Base-by-base conservation (phyloP, 2,888 invertebrate genomes). In the Pyrrhia umbra region DNA sequence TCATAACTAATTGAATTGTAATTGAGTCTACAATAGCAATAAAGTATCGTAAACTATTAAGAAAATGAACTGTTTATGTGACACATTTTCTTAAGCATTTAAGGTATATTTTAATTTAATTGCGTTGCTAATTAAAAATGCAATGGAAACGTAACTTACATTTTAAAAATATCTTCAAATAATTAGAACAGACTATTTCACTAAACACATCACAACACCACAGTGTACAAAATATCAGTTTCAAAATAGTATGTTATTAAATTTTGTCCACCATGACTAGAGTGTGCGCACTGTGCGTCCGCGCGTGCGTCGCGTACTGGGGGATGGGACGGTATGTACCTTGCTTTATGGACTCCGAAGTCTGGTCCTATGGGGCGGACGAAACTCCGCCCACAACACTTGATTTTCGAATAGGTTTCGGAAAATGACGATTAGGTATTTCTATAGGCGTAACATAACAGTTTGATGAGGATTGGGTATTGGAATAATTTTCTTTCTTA, bases 371-470 rank as follows among this genome's bases (percentile, higher is more conserved):
- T 80, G 68, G 85, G 85, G 76, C 58, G 82, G 76, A 16, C 4
- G 46, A 61, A 60, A 85, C 80, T 82, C 88, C 92, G 88, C 92
- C 91, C 83, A 81, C 83, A 77, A 82, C 74, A 69, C 78, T 82
- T 75, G 62, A 50, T 61, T 58, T 62, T 59, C 40, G 6, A 55
- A 62, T 25, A 62, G 59, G n/a, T 54, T 50, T 57, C 6, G 25
- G 21, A 55, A 49, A 40, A 40, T 52, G 6, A 2, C 20, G 51
- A 23, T 50, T 23, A n/a, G n/a, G n/a, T n/a, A 37, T 30, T 72
- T 51, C 25, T 34, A 34, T 34, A 34, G 30, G 8, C 21, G 52
- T 40, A 8, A 20, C 39, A 10, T 34, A 10, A n/a, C 21, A 15
- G 0, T 8, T 20, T 27, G 15, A 16, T 18, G 8, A 18, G 3